Evolutionary conservation across 2,797 vertebrate genomes (phyloP).

Genomic region (Myotis findleyi): DNA sequence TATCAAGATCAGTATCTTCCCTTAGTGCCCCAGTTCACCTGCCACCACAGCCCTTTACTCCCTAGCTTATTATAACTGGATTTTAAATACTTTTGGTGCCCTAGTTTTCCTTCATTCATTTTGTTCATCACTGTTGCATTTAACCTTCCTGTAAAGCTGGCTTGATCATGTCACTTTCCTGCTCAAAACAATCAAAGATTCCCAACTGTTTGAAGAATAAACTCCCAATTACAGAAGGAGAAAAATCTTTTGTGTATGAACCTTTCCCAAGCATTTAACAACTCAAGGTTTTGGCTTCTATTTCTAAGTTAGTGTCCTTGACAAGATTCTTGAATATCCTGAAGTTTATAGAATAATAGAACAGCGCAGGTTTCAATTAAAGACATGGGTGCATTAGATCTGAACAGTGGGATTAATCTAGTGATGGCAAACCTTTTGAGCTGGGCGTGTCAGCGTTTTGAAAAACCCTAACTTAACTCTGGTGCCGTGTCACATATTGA

Average conservation of each 20-base stretch:
- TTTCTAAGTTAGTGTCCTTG: conserved; percentile 47
- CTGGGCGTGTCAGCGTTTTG: too few species aligned
- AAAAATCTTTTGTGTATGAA: background rate
- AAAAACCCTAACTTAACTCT: too few species aligned
- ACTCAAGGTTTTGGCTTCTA: background rate
- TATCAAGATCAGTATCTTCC: background rate
- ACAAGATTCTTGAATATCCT: conserved; percentile 7
- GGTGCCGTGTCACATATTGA: too few species aligned
- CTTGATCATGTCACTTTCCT: background rate
- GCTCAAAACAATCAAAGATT: background rate
- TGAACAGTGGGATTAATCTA: background rate
- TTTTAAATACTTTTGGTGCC: background rate
- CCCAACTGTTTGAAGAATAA: background rate
- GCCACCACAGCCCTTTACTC: background rate
- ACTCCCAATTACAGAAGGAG: background rate
- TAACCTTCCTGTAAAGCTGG: background rate
- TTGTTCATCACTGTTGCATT: background rate
- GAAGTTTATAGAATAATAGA: conserved; percentile 22
- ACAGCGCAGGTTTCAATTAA: background rate
- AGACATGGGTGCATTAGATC: background rate
- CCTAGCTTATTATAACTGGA: background rate
- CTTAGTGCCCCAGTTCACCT: background rate
- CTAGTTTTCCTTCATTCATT: background rate
- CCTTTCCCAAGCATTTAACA: background rate
- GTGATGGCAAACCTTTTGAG: too few species aligned